These are phyloP conservation scores for Lasioglossum calceatum DNA, from an alignment of 2,888 invertebrate genomes.

Conservation along the genomic window DNA sequence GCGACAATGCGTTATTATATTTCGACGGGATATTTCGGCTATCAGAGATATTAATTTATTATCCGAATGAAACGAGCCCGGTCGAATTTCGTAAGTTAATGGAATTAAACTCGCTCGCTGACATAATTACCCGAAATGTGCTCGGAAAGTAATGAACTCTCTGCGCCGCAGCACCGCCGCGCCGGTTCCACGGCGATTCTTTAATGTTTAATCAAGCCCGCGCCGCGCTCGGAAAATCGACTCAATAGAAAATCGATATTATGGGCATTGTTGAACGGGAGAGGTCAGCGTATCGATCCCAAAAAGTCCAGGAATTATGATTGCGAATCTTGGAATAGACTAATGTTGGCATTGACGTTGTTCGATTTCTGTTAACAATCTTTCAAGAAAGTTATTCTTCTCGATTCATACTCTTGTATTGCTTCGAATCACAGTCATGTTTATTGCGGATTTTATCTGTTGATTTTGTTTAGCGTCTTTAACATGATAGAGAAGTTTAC, in stretches of 20 bases:
- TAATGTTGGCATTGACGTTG: not conserved
- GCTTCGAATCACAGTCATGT: too few relatives aligned
- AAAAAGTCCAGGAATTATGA: not conserved
- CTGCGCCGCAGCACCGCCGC: too few relatives aligned
- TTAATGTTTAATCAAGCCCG: slow-evolving; percentile 13
- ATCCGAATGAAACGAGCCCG: slow-evolving; percentile 2
- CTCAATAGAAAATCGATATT: not conserved
- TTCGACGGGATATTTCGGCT: not conserved
- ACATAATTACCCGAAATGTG: slow-evolving; percentile 8
- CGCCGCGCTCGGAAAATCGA: not conserved
- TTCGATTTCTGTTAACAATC: not conserved
- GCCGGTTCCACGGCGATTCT: not conserved
- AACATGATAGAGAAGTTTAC: too few relatives aligned
- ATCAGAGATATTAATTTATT: slow-evolving; percentile 1
- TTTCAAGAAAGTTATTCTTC: not conserved
- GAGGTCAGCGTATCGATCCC: not conserved
- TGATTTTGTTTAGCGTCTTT: too few relatives aligned
- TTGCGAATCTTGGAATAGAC: not conserved
- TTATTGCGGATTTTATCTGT: too few relatives aligned
- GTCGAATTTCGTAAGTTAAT: not conserved
- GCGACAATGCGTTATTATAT: slow-evolving; percentile 7
- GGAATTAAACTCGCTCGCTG: slow-evolving; percentile 5
- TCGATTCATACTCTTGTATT: not conserved
- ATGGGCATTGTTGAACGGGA: not conserved
- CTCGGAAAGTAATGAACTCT: slow-evolving; percentile 16